Base-by-base conservation (phyloP, 1,140 invertebrate species). In the Maconellicoccus hirsutus region DNA sequence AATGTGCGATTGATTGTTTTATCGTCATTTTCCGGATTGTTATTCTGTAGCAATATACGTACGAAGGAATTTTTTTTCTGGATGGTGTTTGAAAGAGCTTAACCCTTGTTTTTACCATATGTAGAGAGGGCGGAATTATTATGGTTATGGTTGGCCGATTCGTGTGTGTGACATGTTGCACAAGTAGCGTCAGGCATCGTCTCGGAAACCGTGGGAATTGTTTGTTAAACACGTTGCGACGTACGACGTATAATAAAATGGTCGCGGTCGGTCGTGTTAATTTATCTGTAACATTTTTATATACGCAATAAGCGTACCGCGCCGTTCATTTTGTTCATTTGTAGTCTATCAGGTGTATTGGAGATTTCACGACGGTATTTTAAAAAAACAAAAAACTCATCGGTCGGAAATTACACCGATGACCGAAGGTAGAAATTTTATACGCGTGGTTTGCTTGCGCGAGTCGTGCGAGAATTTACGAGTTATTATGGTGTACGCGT, bases 91-190 rank as follows among this genome's bases (percentile, higher is more conserved):
- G 14, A 22, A 25, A 66, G 61, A 25, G 21, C 19, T 66, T 66
- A 66, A 66, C 61, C 61, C 61, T 66, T 26, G 61, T 66, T 66
- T 66, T 66, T 66, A 66, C 61, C 61, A 66, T 66, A 66, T 66
- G 61, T 66, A 26, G 61, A 66, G 25, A 66, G 61, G 61, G 61
- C 61, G 61, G 61, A 25, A 66, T 66, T 10, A 23, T 66, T 66
- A 66, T 66, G 61, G 61, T 66, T 66, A 66, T 25, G 61, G 61
- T 66, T 66, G 61, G 61, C 25, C 25, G 25, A 23, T 66, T 66
- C 61, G 25, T 66, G 61, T 66, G 61, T 66, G 61, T 66, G 61
- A 66, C 61, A 26, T 66, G 61, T 66, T 66, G 61, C 61, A 66
- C 61, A 66, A 66, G 61, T 66, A 66, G 61, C 61, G 61, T 66